Evolutionary conservation across 2,797 vertebrate genomes (phyloP), one percentile per base, ranked within the genome.

Genomic region (Acanthornis magna): DNA sequence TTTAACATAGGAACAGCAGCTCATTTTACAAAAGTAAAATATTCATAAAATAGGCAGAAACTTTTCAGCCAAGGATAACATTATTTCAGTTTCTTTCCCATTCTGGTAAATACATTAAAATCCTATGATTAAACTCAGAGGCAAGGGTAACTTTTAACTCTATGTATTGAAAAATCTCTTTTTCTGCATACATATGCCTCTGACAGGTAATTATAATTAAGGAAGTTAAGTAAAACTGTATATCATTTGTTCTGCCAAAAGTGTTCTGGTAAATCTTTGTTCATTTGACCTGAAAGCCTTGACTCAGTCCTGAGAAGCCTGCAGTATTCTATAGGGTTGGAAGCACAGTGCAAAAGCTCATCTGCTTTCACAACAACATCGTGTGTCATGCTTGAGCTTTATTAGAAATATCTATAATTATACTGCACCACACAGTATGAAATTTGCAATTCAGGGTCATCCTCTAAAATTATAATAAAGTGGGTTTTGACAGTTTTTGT

Each of bases 201-300:
- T 88, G 90, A 65, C 26, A 93, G 57, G 43, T 81, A 95, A 96
- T 95, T 93, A 87, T 87, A 92, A 94, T 95, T 88, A 91, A 94
- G 36, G 82, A 91, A 96, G 79, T 97, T 94, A 93, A 70, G 66
- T 73, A 81, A 63, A 87, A 89, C 68, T 70, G 50, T 80, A 68
- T 91, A 85, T 94, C 53, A 90, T 85, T 96, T 10, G 13, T 93
- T 91, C 82, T 91, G 67, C 62, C 87, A 86, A 82, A 96, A 89
- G 13, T 60, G 45, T 73, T 93, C 68, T 71, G 40, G 55, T 93
- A 96, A 89, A 92, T 94, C 48, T 89, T 90, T 87, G 53, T 79
- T 95, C 85, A 88, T 95, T 92, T 95, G 83, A 95, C 80, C 58
- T 91, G 38, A 93, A 85, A 85, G n/a, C 42, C 50, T 92, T 79